Percentiles rank a stretch among this genome's conserved stretches.
Evolutionary conservation across 2,888 invertebrate species (phyloP).

Genomic region (Eupithecia subumbrata): DNA sequence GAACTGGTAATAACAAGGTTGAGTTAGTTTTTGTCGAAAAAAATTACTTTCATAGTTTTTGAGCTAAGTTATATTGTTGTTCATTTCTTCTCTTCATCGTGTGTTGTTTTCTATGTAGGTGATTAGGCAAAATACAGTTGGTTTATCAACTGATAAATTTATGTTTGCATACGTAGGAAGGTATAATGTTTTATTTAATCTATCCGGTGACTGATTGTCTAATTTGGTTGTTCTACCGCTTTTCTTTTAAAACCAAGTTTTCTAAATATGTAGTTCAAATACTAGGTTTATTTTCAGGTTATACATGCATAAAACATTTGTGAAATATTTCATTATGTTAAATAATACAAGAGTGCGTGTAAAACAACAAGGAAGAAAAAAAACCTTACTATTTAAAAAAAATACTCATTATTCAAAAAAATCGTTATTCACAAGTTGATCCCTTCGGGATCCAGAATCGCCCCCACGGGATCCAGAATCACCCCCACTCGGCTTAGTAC

Average conservation of each 20-base stretch:
- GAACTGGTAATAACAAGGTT: neutral
- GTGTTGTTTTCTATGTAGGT: neutral
- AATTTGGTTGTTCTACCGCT: neutral
- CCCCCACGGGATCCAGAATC: too few species aligned
- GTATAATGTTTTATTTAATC: neutral
- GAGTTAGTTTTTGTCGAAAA: neutral
- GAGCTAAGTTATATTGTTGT: neutral
- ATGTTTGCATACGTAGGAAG: neutral
- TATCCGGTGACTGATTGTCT: neutral
- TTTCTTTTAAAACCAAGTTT: neutral
- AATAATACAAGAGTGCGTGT: too few species aligned
- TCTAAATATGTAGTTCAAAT: neutral
- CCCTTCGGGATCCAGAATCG: too few species aligned
- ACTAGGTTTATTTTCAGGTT: too few species aligned
- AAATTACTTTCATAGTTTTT: neutral
- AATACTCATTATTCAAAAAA: too few species aligned
- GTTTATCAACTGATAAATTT: neutral
- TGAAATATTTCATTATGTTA: too few species aligned
- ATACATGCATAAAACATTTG: too few species aligned
- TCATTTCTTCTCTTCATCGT: neutral
- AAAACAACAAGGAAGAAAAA: too few species aligned
- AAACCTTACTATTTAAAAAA: too few species aligned
- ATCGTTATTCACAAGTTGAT: too few species aligned
- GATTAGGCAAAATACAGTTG: neutral
- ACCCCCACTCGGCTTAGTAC: too few species aligned